Conservation (phyloP, 2,888 invertebrate genomes). For the Dasysyrphus albostriatus region DNA sequence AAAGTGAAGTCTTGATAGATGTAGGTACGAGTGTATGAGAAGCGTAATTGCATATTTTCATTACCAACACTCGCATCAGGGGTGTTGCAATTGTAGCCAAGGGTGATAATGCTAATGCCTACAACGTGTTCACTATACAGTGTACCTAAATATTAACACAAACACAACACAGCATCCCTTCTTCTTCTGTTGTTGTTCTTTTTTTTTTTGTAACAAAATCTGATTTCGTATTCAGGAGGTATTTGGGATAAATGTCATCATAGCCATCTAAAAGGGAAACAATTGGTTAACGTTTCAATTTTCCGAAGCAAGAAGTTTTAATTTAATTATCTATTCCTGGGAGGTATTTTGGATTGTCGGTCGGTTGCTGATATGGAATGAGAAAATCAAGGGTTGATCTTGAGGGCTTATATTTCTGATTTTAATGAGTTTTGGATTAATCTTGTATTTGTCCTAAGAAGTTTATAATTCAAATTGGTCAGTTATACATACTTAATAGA, state of each 20-base stretch:
- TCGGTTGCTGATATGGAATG: background rate
- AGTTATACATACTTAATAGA: background rate
- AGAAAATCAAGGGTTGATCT: slow-evolving; percentile 35
- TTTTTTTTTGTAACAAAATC: slow-evolving; percentile 46
- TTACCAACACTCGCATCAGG: slow-evolving; percentile 60
- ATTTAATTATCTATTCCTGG: slow-evolving; percentile 68
- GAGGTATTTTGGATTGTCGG: slow-evolving; percentile 7
- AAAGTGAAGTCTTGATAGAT: background rate
- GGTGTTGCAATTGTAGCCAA: slow-evolving; percentile 74
- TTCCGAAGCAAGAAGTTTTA: slow-evolving; percentile 56
- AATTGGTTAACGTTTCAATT: slow-evolving; percentile 75
- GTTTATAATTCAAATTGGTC: slow-evolving; percentile 28
- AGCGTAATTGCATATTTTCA: slow-evolving; percentile 76
- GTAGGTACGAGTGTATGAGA: slow-evolving; percentile 21
- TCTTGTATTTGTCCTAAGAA: slow-evolving; percentile 20
- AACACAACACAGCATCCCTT: slow-evolving; percentile 56
- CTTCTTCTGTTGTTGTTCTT: no score
- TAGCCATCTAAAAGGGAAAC: slow-evolving; percentile 71
- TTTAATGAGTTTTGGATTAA: slow-evolving; percentile 26
- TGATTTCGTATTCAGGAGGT: slow-evolving; percentile 74
- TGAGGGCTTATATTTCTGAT: slow-evolving; percentile 6
- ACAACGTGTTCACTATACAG: slow-evolving; percentile 42
- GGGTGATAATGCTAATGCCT: slow-evolving; percentile 73
- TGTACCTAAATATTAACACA: background rate
- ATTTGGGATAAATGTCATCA: slow-evolving; percentile 76